Evolutionary conservation across 2,113 vertebrate genomes (phyloP).

Genomic region (Tetrax tetrax): DNA sequence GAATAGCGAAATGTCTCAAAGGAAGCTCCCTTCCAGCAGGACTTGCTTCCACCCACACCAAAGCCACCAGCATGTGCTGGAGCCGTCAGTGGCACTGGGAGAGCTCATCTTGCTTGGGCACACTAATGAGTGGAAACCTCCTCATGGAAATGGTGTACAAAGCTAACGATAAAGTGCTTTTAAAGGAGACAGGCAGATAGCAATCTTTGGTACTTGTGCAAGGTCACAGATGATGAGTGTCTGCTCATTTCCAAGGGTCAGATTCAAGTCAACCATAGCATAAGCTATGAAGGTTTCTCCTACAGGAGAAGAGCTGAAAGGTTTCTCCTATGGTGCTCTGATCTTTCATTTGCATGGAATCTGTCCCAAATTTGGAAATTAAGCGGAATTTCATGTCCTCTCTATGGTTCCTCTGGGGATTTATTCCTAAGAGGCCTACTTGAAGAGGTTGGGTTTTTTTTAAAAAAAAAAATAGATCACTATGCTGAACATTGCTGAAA

Average conservation of each 20-base stretch:
- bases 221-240: neutral
- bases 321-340: neutral
- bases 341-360: neutral
- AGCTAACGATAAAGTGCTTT: neutral
- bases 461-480: neutral
- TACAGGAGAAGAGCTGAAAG: too few species aligned
- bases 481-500: neutral
- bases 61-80: neutral
- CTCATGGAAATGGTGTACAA: neutral
- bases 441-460: neutral
- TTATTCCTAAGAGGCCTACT: neutral
- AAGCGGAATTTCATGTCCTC: neutral
- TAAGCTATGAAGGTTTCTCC: too few species aligned
- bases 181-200: neutral
- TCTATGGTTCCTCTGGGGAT: neutral
- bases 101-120: neutral
- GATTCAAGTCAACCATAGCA: neutral
- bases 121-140: fast-evolving
- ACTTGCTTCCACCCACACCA: neutral
- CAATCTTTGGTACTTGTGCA: neutral
- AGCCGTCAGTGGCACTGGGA: neutral
- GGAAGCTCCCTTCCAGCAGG: neutral
- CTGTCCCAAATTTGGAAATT: neutral
- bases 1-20: neutral
- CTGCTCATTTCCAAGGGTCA: neutral